Evolutionary conservation across 2,797 vertebrate genomes (phyloP).

Genomic region (Poecile montanus): DNA sequence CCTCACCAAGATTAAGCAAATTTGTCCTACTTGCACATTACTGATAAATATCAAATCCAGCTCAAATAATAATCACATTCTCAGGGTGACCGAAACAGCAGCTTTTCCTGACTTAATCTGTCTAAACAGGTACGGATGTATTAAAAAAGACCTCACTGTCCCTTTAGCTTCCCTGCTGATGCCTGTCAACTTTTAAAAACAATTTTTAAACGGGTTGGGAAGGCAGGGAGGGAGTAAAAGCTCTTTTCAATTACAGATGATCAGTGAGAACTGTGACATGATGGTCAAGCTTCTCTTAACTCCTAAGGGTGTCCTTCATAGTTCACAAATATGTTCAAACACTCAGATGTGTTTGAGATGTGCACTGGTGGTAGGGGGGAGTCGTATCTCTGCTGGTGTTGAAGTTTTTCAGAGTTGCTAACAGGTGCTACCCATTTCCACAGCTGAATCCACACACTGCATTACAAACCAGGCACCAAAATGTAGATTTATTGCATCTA

Average conservation of each 20-base stretch:
- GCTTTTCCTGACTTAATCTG: slow-evolving; percentile 77
- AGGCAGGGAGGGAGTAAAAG: slow-evolving; percentile 57
- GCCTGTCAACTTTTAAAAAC: slow-evolving; percentile 85
- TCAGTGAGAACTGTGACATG: slow-evolving; percentile 80
- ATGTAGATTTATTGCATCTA: background rate
- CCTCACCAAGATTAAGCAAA: background rate
- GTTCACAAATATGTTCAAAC: slow-evolving; percentile 68
- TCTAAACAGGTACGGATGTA: slow-evolving; percentile 83
- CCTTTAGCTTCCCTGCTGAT: slow-evolving; percentile 80
- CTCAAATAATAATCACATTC: slow-evolving; percentile 77
- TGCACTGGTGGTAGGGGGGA: background rate
- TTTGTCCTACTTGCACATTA: slow-evolving; percentile 14
- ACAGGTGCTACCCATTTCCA: background rate
- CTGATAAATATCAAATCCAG: slow-evolving; percentile 70
- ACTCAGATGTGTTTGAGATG: background rate
- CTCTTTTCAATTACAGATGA: slow-evolving; percentile 84
- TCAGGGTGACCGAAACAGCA: slow-evolving; percentile 65
- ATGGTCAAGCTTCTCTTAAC: slow-evolving; percentile 80
- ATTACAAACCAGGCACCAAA: background rate
- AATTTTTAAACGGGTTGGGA: background rate
- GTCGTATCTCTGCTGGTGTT: background rate
- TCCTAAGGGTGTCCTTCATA: slow-evolving; percentile 81
- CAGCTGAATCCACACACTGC: background rate
- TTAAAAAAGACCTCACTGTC: slow-evolving; percentile 18
- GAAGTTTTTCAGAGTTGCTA: slow-evolving; percentile 1